Conservation (phyloP, 23 tunicate genomes). For the Styela plicata region DNA sequence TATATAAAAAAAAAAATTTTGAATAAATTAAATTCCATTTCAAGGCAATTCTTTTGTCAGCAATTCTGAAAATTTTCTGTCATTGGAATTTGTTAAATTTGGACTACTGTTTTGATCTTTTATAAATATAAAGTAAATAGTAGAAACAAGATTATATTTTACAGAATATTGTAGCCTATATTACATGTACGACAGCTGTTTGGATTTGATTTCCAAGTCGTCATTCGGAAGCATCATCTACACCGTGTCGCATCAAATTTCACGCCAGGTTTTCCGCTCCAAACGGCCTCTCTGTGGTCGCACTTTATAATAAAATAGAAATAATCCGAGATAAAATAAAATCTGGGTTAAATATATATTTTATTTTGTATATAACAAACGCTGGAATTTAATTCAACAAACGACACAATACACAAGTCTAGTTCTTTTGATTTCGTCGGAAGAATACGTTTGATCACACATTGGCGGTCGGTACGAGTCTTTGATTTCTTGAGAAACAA, state of each 20-base stretch:
- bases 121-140: too few species aligned
- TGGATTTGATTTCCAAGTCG: conserved; percentile 32
- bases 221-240: conserved; percentile 28
- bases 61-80: too few species aligned
- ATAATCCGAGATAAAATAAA: too few species aligned
- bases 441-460: neutral
- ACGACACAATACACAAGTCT: neutral
- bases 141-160: too few species aligned
- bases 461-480: too few species aligned
- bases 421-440: neutral
- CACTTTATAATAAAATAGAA: neutral
- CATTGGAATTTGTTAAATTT: too few species aligned
- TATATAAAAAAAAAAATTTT: too few species aligned
- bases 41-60: too few species aligned
- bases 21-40: too few species aligned
- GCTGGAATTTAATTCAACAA: too few species aligned
- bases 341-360: neutral
- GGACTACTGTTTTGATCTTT: too few species aligned
- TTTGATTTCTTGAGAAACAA: neutral
- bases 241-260: conserved; percentile 32
- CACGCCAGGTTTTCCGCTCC: conserved; percentile 43
- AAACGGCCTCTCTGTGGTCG: conserved; percentile 9
- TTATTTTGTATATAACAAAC: too few species aligned
- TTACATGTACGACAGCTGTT: conserved; percentile 25
- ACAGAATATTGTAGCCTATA: neutral